Evolutionary conservation across 2,888 invertebrate species (phyloP).

Genomic region (Argynnis bischoffii): DNA sequence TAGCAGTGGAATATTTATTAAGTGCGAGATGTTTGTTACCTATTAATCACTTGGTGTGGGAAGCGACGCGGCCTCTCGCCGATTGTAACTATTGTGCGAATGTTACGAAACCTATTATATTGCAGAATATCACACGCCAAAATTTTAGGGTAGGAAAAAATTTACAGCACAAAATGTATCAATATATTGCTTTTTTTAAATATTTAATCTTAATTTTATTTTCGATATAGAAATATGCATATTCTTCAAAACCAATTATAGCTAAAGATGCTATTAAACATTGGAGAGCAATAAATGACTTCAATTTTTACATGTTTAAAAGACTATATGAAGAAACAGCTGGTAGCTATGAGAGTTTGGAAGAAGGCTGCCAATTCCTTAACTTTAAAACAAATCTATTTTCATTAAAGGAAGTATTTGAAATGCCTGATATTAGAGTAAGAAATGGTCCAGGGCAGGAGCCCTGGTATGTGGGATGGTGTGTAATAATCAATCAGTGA

Average conservation of each 20-base stretch:
- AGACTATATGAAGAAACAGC: conserved; percentile 85
- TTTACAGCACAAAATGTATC: not conserved
- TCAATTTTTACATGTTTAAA: conserved; percentile 86
- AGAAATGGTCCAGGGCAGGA: conserved; percentile 83
- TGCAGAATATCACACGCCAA: conserved; percentile 86
- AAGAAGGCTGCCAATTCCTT: conserved; percentile 93
- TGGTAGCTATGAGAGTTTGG: conserved; percentile 88
- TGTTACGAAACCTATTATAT: conserved; percentile 85
- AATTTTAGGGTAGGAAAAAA: conserved; percentile 82
- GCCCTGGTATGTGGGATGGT: conserved; percentile 96
- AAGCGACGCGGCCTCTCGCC: conserved; percentile 91
- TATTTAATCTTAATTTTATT: conserved; percentile 33
- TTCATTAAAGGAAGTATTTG: conserved; percentile 88
- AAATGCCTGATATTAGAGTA: conserved; percentile 86
- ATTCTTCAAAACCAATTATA: conserved; percentile 90
- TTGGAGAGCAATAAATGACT: conserved; percentile 88
- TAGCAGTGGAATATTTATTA: conserved; percentile 63
- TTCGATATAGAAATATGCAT: conserved; percentile 84
- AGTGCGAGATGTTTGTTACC: conserved; percentile 89
- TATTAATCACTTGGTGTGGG: conserved; percentile 93
- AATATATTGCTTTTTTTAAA: too few species aligned
- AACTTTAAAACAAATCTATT: conserved; percentile 92
- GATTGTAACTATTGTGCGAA: conserved; percentile 90
- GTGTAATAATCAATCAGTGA: conserved; percentile 55
- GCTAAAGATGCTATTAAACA: conserved; percentile 88